These are phyloP conservation scores for Mesitornis unicolor DNA, from an alignment of 2,113 vertebrate genomes.

Conservation along the genomic window DNA sequence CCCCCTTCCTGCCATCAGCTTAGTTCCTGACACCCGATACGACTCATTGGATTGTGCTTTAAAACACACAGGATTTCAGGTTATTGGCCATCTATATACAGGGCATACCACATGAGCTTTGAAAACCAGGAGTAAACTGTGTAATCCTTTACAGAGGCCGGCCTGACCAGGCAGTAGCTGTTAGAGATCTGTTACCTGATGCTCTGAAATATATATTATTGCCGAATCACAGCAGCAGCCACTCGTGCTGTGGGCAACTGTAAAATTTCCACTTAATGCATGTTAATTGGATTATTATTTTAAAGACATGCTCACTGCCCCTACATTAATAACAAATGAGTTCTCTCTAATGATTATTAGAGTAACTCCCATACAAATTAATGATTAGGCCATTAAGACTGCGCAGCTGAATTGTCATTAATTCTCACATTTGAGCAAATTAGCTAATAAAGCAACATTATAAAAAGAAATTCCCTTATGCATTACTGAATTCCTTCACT, in stretches of 20 bases:
- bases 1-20: background rate
- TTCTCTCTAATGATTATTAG: conserved; percentile 35
- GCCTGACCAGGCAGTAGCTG: background rate
- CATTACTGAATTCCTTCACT: background rate
- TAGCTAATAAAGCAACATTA: background rate
- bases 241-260: background rate
- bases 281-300: conserved; percentile 61
- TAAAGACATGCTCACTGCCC: conserved; percentile 5
- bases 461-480: background rate
- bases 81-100: background rate
- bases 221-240: background rate
- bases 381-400: conserved; percentile 25
- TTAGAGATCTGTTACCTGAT: background rate
- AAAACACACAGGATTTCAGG: background rate
- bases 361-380: conserved; percentile 38
- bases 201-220: background rate
- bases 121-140: background rate
- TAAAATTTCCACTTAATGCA: background rate
- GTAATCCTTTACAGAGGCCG: background rate
- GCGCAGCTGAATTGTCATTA: background rate
- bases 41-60: background rate
- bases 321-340: conserved; percentile 27
- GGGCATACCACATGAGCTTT: background rate
- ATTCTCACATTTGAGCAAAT: conserved; percentile 11
- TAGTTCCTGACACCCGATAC: background rate